Base-by-base conservation (phyloP, 2,888 invertebrate genomes). In the Rhagophthalmus giganteus region DNA sequence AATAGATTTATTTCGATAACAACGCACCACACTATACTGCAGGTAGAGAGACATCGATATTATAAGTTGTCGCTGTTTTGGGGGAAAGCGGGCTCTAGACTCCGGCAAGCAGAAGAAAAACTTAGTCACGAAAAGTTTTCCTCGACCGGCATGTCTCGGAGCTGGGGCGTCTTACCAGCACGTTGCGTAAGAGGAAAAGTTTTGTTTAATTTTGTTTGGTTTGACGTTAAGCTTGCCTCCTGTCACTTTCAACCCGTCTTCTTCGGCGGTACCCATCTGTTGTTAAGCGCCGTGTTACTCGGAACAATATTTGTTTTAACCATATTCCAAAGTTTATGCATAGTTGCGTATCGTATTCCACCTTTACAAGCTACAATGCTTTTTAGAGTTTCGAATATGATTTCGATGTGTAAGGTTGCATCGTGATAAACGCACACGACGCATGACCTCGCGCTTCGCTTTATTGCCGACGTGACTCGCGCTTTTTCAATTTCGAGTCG, bases 121-220 rank as follows among this genome's bases (percentile, higher is more conserved):
- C 74, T 75, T 74, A 73, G 71, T 49, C 54, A 68, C 67, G 73
- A 70, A 74, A 75, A 74, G 69, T 75, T 74, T 73, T 69, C 66
- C 64, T 58, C 57, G 63, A 52, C 54, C 66, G 64, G 55, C 65
- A 64, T 64, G 61, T 59, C 66, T 65, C 67, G 68, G 66, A 67
- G 66, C 66, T n/a, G n/a, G n/a, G 64, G 57, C 64, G 69, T 71
- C 68, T 71, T 69, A 71, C 69, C 68, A 68, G 69, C 67, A 67
- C 69, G 69, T 70, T 70, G 70, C 71, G 71, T 72, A 73, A 74
- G 72, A 74, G 73, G 74, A 74, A 75, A 75, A 75, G 71, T 75
- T 74, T 74, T 72, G 72, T 74, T 74, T 73, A 74, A 74, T 74
- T 74, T 75, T 74, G 74, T 75, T 75, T 74, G 73, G 73, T 74